A percentile compares a stretch with the other conserved stretches of the same genome.
Conservation (phyloP, 2,797 vertebrate species). For the Karalla daura region DNA sequence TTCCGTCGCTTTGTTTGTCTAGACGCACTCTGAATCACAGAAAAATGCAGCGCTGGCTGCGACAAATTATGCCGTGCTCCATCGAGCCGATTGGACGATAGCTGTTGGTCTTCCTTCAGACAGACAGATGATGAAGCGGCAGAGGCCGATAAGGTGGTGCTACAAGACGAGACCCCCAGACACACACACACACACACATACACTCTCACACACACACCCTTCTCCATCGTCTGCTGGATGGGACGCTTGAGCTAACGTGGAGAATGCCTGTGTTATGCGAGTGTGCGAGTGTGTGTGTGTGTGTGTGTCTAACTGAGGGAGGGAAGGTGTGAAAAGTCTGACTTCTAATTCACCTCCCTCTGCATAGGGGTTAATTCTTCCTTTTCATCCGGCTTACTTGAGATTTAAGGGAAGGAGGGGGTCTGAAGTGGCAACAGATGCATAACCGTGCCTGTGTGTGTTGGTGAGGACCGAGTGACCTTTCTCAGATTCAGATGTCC, state of each 20-base stretch:
- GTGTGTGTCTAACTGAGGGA: constrained; percentile 19
- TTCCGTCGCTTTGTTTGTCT: constrained; percentile 21
- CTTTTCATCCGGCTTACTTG: constrained; percentile 68
- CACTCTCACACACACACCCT: constrained; percentile 40
- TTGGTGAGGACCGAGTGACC: constrained; percentile 2
- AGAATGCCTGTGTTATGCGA: constrained; percentile 64
- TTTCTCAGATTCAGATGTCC: constrained; percentile 14
- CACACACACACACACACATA: constrained; percentile 14
- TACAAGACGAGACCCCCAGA: constrained; percentile 32
- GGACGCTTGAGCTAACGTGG: constrained; percentile 63
- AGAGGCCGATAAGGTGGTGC: constrained; percentile 58
- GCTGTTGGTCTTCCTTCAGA: constrained; percentile 2
- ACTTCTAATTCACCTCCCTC: constrained; percentile 75
- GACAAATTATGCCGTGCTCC: neutral
- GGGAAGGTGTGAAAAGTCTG: constrained; percentile 78
- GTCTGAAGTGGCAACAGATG: constrained; percentile 62
- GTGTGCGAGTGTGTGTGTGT: constrained; percentile 26
- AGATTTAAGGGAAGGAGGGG: constrained; percentile 42
- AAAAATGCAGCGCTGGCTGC: neutral
- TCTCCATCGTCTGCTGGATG: constrained; percentile 74
- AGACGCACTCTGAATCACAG: constrained; percentile 54
- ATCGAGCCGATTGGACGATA: constrained; percentile 43
- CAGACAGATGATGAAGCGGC: constrained; percentile 56
- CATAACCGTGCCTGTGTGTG: constrained; percentile 39
- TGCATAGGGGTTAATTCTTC: constrained; percentile 75